Conservation (phyloP, 2,888 invertebrate species). For the Aquatica leii region DNA sequence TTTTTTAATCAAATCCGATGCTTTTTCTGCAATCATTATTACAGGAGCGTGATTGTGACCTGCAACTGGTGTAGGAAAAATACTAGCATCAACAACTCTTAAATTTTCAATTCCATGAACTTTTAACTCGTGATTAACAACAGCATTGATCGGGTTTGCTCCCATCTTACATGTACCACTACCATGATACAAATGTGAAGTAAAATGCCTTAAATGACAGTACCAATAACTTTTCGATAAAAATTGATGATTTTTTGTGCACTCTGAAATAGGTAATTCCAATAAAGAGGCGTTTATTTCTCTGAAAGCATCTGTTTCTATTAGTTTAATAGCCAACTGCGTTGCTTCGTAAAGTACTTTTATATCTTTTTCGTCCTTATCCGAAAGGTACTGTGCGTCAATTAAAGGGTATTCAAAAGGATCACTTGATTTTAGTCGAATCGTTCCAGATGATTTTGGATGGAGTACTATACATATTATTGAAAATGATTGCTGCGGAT, state of each 20-base stretch:
- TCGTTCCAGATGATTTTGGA: constrained; percentile 48
- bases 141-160: constrained; percentile 58
- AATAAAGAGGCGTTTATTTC: constrained; percentile 65
- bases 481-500: constrained; percentile 34
- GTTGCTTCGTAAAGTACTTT: constrained; percentile 70
- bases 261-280: constrained; percentile 64
- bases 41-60: constrained; percentile 64
- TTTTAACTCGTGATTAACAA: constrained; percentile 64
- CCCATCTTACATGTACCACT: constrained; percentile 67
- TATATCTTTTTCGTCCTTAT: constrained; percentile 67
- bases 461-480: constrained; percentile 42
- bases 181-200: constrained; percentile 62
- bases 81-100: constrained; percentile 64
- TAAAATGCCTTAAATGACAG: constrained; percentile 60
- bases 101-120: constrained; percentile 63
- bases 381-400: constrained; percentile 44
- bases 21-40: constrained; percentile 66
- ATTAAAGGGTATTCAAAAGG: constrained; percentile 50
- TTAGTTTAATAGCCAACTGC: constrained; percentile 49
- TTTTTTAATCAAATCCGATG: constrained; percentile 52
- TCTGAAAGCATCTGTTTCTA: constrained; percentile 66
- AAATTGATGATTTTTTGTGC: constrained; percentile 52
- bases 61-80: constrained; percentile 63
- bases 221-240: constrained; percentile 61
- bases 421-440: constrained; percentile 46